phyloP scores from a whole-genome alignment of 2,797 vertebrate genomes.

The Huso huso region DNA sequence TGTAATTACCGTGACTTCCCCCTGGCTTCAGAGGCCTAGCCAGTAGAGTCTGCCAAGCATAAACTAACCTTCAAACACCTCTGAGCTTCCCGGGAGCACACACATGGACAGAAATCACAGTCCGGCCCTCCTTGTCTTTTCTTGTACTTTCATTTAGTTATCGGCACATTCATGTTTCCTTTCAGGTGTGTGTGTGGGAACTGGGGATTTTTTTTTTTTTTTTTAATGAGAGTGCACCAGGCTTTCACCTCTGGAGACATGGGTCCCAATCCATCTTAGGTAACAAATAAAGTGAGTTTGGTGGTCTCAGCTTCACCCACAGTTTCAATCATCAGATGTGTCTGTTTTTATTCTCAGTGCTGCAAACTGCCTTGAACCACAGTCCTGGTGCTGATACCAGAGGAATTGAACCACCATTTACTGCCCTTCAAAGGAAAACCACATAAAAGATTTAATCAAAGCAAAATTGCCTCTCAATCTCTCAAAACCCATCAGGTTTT shows the following conservation, averaged over 20 bases:
- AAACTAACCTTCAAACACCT: conserved; percentile 17
- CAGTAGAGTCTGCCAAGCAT: conserved; percentile 17
- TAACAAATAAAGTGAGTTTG: too few relatives aligned
- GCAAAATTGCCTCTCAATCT: conserved; percentile 4
- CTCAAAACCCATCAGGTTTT: not conserved
- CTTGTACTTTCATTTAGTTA: not conserved
- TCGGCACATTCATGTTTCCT: too few relatives aligned
- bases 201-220: too few relatives aligned
- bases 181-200: too few relatives aligned
- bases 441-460: conserved; percentile 14
- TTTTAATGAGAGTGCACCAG: too few relatives aligned
- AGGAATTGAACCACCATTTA: conserved; percentile 11
- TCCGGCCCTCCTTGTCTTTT: conserved; percentile 2
- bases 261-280: too few relatives aligned
- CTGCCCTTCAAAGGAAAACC: conserved; percentile 13
- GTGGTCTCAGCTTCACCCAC: too few relatives aligned
- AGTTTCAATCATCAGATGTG: too few relatives aligned
- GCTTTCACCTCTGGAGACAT: too few relatives aligned
- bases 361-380: not conserved
- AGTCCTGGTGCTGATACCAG: conserved; percentile 8
- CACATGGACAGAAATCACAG: too few relatives aligned
- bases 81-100: conserved; percentile 4
- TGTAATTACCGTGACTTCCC: conserved; percentile 44
- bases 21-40: conserved; percentile 24
- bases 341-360: too few relatives aligned